Evolutionary conservation across 2,888 invertebrate genomes (phyloP), one percentile per base, ranked within the genome.

Genomic region (Leptopterna dolabrata): DNA sequence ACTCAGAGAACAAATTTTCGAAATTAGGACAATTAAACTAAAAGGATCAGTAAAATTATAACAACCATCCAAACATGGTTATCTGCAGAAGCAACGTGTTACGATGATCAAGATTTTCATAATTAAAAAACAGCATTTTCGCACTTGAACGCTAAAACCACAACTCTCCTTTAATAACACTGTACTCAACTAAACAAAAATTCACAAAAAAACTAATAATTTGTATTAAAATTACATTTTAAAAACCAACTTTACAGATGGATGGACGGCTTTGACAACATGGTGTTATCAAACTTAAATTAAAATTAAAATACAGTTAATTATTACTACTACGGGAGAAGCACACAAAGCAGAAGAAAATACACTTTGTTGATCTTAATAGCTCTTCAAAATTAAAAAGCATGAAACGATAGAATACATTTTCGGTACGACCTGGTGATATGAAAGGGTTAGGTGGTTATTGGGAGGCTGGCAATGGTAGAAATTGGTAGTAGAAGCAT

Each of bases 211-310:
- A 78, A 24, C 9, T 24, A 71, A 71, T 71, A 24, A 9, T 14
- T 71, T 71, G 19, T 55, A 36, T 36, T 36, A 13, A 41, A 30
- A 73, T 73, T 73, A 41, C 30, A 63, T 29, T 55, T 14, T 43
- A 78, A 78, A 76, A 19, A 78, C 78, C 78, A 78, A 78, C 78
- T 45, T 45, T 19, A 24, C 45, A 78, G 45, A 45, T 7, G 78
- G 78, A 45, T 78, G 78, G 78, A 78, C 78, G 78, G 78, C 78
- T 78, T 45, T 78, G 78, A 78, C 78, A 78, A 78, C 78, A 78
- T 3, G 24, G 7, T 43, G 43, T 41, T 78, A 73, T 73, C 73
- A 78, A 78, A 43, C 45, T 45, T 78, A 45, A 43, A 78, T 41
- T 27, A 45, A 78, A 78, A 16, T 43, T 36, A 36, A 73, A 73